These are phyloP conservation scores for Aplodontia rufa DNA, from an alignment of 2,113 vertebrate genomes.

Conservation along the genomic window DNA sequence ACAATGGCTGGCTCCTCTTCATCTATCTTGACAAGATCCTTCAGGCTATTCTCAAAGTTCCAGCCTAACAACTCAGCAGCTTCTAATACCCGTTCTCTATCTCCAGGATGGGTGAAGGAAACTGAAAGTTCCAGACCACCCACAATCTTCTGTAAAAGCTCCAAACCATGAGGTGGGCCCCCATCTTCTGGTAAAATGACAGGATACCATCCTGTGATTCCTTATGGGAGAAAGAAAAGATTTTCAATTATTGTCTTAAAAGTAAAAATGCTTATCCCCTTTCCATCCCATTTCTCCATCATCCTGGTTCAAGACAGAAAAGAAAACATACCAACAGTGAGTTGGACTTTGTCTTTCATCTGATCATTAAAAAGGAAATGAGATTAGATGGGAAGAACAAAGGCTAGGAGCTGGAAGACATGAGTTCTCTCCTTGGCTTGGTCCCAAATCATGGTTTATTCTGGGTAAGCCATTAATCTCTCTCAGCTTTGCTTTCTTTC, in stretches of 20 bases:
- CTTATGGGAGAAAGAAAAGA: slow-evolving; percentile 79
- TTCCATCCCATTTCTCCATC: neutral
- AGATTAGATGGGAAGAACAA: slow-evolving; percentile 5
- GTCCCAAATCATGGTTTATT: neutral
- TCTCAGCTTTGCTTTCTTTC: slow-evolving; percentile 13
- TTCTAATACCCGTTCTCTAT: slow-evolving; percentile 90
- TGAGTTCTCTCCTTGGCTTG: neutral
- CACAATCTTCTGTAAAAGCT: slow-evolving; percentile 79
- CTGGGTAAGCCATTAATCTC: neutral
- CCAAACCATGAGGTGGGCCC: neutral
- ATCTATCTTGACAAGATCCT: slow-evolving; percentile 22
- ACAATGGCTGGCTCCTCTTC: slow-evolving; percentile 78
- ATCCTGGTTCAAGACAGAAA: neutral
- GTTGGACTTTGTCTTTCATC: neutral
- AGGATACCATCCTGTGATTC: slow-evolving; percentile 95
- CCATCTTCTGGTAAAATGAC: slow-evolving; percentile 82
- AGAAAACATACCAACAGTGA: slow-evolving; percentile 14
- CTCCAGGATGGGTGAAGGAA: slow-evolving; percentile 88
- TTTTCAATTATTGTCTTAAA: slow-evolving; percentile 52
- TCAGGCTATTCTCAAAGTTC: slow-evolving; percentile 78
- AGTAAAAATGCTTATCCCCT: neutral
- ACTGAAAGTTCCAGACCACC: slow-evolving; percentile 93
- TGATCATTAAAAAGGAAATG: slow-evolving; percentile 18
- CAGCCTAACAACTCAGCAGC: slow-evolving; percentile 89
- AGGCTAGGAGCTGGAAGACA: neutral